Percentiles rank a stretch among this genome's conserved stretches.
Evolutionary conservation across 2,113 vertebrate genomes (phyloP).

Genomic region (Lophius piscatorius): DNA sequence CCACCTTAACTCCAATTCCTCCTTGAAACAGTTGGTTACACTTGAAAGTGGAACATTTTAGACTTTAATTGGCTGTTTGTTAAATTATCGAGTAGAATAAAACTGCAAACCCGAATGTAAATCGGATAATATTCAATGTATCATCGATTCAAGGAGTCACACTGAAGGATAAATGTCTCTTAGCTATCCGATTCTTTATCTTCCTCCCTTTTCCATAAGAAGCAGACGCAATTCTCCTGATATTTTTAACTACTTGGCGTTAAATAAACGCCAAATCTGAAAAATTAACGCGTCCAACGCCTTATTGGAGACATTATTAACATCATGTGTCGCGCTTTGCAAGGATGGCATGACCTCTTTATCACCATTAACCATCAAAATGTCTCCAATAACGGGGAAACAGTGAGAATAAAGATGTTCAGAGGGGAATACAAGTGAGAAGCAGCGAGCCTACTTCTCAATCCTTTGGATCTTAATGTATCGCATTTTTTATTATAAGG

Average conservation of each 20-base stretch:
- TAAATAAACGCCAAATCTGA: slow-evolving; percentile 25
- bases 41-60: slow-evolving; percentile 80
- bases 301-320: slow-evolving; percentile 37
- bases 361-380: slow-evolving; percentile 72
- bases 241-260: slow-evolving; percentile 53
- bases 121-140: slow-evolving; percentile 38
- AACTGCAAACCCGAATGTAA: slow-evolving; percentile 56
- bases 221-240: slow-evolving; percentile 48
- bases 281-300: slow-evolving; percentile 27
- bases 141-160: slow-evolving; percentile 20
- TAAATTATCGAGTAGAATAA: slow-evolving; percentile 73
- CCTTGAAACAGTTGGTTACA: slow-evolving; percentile 80
- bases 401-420: slow-evolving; percentile 49
- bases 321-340: slow-evolving; percentile 56
- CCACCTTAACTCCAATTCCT: slow-evolving; percentile 80
- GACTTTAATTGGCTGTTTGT: slow-evolving; percentile 80
- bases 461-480: slow-evolving; percentile 57
- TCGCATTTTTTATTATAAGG: slow-evolving; percentile 53
- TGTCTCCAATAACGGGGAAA: slow-evolving; percentile 66
- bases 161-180: slow-evolving; percentile 49
- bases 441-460: slow-evolving; percentile 61
- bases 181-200: slow-evolving; percentile 54
- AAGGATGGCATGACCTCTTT: slow-evolving; percentile 70
- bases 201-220: slow-evolving; percentile 50
- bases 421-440: slow-evolving; percentile 76